Evolutionary conservation across 2,797 vertebrate genomes (phyloP).

Genomic region (Enteromius afrohamiltoni): DNA sequence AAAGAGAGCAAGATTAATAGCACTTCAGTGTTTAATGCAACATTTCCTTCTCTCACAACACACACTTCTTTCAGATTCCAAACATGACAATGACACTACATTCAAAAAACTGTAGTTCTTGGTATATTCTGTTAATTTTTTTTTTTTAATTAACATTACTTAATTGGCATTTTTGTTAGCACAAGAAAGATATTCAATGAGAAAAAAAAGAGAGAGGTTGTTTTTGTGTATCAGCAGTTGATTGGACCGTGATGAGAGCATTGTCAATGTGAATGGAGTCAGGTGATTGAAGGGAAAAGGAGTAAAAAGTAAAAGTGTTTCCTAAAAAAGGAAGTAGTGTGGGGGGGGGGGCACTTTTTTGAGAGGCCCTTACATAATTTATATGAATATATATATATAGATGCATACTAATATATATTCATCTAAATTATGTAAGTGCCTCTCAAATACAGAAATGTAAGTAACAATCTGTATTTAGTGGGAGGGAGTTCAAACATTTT

Average conservation of each 20-base stretch:
- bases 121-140: not conserved
- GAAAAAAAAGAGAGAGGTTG: not conserved
- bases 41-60: not conserved
- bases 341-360: too few relatives aligned
- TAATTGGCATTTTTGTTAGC: not conserved
- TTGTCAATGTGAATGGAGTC: not conserved
- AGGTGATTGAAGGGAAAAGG: constrained; percentile 12
- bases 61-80: not conserved
- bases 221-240: not conserved
- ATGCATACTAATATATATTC: not conserved
- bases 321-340: not conserved
- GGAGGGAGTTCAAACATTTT: not conserved
- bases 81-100: not conserved
- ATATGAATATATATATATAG: too few relatives aligned
- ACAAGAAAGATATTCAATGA: not conserved
- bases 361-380: too few relatives aligned
- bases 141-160: too few relatives aligned
- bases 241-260: not conserved
- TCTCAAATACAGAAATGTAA: not conserved
- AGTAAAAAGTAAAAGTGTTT: constrained; percentile 1
- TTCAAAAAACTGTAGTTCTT: not conserved
- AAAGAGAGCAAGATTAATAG: not conserved
- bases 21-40: not conserved
- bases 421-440: not conserved
- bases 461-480: not conserved